Percentiles rank a stretch among this genome's conserved stretches.
Evolutionary conservation across 2,888 invertebrate genomes (phyloP).

Genomic region (Ectemnius lituratus): DNA sequence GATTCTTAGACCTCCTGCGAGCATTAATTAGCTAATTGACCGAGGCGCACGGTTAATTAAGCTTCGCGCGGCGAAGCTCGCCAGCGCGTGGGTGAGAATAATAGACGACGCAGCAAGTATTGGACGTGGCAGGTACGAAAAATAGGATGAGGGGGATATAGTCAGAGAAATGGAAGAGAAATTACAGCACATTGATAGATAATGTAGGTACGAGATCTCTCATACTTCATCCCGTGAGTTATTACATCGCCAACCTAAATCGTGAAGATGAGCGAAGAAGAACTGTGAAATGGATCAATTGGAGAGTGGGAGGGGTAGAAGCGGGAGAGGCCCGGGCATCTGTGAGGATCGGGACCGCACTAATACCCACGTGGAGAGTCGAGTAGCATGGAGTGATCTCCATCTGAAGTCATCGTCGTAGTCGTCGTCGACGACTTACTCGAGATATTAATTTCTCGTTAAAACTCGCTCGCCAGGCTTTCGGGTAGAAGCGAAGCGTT

Average conservation of each 20-base stretch:
- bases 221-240: too few relatives aligned
- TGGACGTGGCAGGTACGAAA: neutral
- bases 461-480: constrained; percentile 58
- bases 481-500: constrained; percentile 21
- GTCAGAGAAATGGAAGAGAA: constrained; percentile 3
- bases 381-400: constrained; percentile 34
- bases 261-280: constrained; percentile 3
- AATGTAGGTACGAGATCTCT: neutral
- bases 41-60: constrained; percentile 60
- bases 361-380: constrained; percentile 27
- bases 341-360: constrained; percentile 12
- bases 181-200: neutral
- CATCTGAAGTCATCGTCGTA: constrained; percentile 50
- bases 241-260: too few relatives aligned
- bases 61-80: constrained; percentile 36
- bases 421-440: constrained; percentile 39
- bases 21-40: constrained; percentile 69
- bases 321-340: constrained; percentile 17
- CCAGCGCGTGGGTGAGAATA: constrained; percentile 32
- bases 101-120: constrained; percentile 1
- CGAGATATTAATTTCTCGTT: constrained; percentile 70
- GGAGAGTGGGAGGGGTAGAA: constrained; percentile 14
- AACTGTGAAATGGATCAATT: constrained; percentile 4
- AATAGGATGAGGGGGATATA: constrained; percentile 6
- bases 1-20: constrained; percentile 40